Evolutionary conservation across 64 coral and sea anemone species (phyloP), one percentile per base, ranked within the genome.

Genomic region (Astreopora myriophthalma): DNA sequence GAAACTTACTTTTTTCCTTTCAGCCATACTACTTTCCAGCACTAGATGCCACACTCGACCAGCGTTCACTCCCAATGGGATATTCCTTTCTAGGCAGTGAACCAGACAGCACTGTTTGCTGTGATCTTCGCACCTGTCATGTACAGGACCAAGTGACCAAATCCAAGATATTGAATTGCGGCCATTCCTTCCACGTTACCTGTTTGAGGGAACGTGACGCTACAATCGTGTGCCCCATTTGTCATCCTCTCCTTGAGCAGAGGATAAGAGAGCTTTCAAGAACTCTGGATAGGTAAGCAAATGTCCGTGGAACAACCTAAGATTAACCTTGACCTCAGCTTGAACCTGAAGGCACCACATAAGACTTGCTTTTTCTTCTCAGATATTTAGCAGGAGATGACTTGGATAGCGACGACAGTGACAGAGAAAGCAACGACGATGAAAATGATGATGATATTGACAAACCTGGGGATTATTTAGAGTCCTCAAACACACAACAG

Each of bases 21-120:
- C 72, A 42, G 37, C 34, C 72, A 75, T 48, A 75, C 11, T 55
- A 75, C 20, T 75, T 75, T 10, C 72, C 34, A 75, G 72, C 72
- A 6, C 1, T 44, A 1, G 72, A 48, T 44, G 37, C 34, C 19
- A 75, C 37, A n/a, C 1, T 75, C 19, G 72, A 75, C 72, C 72
- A 75, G 22, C 72, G 37, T 7, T 75, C 34, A 2, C 37, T 75
- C 1, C 37, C 72, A 4, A 19, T 75, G 72, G 72, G 72, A 2
- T 75, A 23, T n/a, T 75, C 34, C 3, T 75, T 75, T 44, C 64
- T 67, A 5, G 64, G 64, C 3, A 25, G 25, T 67, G 64, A 67
- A 28, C 64, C 64, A 3, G 63, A 67, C 24, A 19, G 0, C 1
- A 27, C 12, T 20, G n/a, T 67, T 7, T 67, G 64, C 25, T 67